Base-by-base conservation (phyloP, 2,888 invertebrate genomes). In the Gisinianus flammeolus region DNA sequence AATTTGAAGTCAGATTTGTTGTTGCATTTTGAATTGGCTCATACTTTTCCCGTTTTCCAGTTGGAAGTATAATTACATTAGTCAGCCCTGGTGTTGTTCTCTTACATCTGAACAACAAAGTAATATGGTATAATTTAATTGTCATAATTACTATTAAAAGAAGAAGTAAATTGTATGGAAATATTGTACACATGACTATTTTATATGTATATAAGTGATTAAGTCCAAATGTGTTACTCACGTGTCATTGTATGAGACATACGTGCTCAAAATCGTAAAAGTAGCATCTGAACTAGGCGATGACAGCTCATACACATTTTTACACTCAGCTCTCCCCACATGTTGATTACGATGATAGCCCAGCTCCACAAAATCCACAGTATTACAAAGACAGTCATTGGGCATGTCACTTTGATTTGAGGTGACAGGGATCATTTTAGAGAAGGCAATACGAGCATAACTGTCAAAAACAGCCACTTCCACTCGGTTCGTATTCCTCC, bases 181-280 rank as follows among this genome's bases (percentile, higher is more conserved):
- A n/a, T n/a, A n/a, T n/a, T n/a, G n/a, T n/a, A n/a, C n/a, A n/a
- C n/a, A n/a, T n/a, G n/a, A n/a, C n/a, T n/a, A n/a, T n/a, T n/a
- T n/a, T n/a, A n/a, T n/a, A n/a, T n/a, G n/a, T n/a, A n/a, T n/a
- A n/a, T n/a, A n/a, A n/a, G n/a, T n/a, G n/a, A n/a, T n/a, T n/a
- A n/a, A n/a, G n/a, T n/a, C n/a, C n/a, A n/a, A 33, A 68, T 35
- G 58, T 62, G 19, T 28, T 2, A 31, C 79, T 80, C 79, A 83
- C 82, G 82, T 76, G 16, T 69, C 31, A 58, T 83, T 82, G 64
- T 80, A 81, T 0, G 83, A 83, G 19, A 77, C 26, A 16, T 79
- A 67, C 16, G 77, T 75, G 64, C 82, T 81, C 4, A 71, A 54
- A n/a, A 83, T 77, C 12, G 76, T 78, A 66, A 81, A 83, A 2